phyloP scores from a whole-genome alignment of 2,113 vertebrate species.

The Hemiprocne comata region DNA sequence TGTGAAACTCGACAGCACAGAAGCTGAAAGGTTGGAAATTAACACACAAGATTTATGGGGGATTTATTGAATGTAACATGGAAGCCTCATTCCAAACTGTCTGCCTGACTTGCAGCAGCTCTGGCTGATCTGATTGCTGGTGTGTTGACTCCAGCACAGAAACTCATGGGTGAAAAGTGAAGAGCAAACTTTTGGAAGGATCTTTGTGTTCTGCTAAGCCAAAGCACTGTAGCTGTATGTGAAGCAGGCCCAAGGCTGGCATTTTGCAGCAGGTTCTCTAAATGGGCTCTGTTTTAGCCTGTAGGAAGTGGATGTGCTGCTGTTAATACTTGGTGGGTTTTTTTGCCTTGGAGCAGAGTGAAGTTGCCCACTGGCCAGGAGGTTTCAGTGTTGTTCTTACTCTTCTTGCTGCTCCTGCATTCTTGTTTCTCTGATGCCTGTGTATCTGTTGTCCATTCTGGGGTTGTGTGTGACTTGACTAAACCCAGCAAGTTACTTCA shows the following conservation, averaged over 20 bases:
- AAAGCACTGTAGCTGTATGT: accelerated
- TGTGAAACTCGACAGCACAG: not conserved
- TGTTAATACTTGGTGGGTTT: no score
- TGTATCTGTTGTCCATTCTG: not conserved
- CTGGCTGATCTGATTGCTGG: accelerated
- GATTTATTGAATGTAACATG: not conserved
- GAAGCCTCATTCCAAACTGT: not conserved
- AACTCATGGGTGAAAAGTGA: accelerated
- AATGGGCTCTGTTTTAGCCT: no score
- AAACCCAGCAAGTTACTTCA: not conserved
- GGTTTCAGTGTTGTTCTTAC: not conserved
- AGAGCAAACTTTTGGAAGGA: no score
- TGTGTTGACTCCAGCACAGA: not conserved
- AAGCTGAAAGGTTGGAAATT: not conserved
- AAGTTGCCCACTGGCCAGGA: accelerated
- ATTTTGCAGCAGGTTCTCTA: not conserved
- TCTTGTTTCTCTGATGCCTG: not conserved
- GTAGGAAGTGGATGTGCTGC: not conserved
- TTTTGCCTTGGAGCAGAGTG: accelerated
- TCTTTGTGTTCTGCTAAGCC: not conserved
- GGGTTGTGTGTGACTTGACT: accelerated
- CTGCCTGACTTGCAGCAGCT: not conserved
- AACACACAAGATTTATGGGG: not conserved
- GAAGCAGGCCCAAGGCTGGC: not conserved
- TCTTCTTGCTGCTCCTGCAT: not conserved